A percentile compares a stretch with the other conserved stretches of the same genome.
Evolutionary conservation across 2,113 vertebrate genomes (phyloP).

Genomic region (Epinephelus moara): DNA sequence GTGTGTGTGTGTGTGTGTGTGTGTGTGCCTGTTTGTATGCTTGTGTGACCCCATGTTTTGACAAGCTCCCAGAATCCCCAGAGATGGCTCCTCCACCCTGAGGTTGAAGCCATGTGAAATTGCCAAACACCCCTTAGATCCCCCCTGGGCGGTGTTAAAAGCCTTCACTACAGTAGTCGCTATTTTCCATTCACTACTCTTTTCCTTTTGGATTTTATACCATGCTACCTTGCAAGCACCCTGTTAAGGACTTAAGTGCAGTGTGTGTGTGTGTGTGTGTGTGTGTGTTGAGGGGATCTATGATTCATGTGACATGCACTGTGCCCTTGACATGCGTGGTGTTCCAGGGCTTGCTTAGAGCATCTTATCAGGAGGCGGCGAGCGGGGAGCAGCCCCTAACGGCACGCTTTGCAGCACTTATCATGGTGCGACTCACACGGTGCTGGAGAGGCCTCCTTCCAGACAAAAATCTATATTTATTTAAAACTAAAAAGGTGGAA

Average conservation of each 20-base stretch:
- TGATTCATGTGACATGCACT: conserved; percentile 66
- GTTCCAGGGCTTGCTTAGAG: conserved; percentile 55
- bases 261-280: conserved; percentile 23
- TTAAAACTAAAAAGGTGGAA: conserved; percentile 31
- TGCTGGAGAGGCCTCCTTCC: conserved; percentile 34
- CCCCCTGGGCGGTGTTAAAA: conserved; percentile 56
- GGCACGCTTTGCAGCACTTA: conserved; percentile 38
- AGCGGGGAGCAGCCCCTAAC: conserved; percentile 22
- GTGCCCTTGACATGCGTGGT: conserved; percentile 66
- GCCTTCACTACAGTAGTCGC: conserved; percentile 43
- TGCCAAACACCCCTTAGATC: conserved; percentile 49
- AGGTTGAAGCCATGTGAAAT: conserved; percentile 53
- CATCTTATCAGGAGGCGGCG: conserved; percentile 64
- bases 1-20: conserved; percentile 10
- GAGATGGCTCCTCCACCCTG: conserved; percentile 31
- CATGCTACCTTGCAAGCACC: conserved; percentile 43
- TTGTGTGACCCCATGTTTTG: conserved; percentile 37
- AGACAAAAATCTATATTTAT: conserved; percentile 60
- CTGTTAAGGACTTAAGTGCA: conserved; percentile 36
- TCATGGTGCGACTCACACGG: conserved; percentile 14
- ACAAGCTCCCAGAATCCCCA: conserved; percentile 52
- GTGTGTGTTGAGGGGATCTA: conserved; percentile 16
- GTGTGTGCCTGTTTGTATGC: conserved; percentile 10
- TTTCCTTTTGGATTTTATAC: conserved; percentile 65
- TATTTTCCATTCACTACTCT: conserved; percentile 64